Evolutionary conservation across 1,140 invertebrate species (phyloP), one percentile per base, ranked within the genome.

Genomic region (Gonatopus flavifemur): DNA sequence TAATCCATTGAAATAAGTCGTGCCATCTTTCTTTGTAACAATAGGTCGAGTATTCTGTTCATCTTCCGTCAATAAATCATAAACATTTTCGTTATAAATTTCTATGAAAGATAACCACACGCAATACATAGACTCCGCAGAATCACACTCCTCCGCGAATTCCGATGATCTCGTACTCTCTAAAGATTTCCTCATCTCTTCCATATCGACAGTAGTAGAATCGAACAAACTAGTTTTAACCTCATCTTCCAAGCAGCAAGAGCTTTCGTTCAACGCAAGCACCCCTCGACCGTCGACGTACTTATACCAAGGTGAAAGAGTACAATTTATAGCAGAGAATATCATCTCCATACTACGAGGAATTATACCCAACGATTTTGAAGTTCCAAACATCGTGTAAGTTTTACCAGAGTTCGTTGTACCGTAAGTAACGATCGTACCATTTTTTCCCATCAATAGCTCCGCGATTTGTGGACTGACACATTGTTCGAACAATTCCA

Each of bases 21-120:
- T 77, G 1, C 87, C 86, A 46, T 86, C 80, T 38, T 79, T 80
- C 64, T 86, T 83, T 65, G 80, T 78, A 36, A 70, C 80, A 16
- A 90, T 64, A 52, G 57, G 66, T 65, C 75, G 68, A 49, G 43
- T 70, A 44, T 60, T 72, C 21, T 48, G 18, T 20, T 74, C 53
- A 16, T 67, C 54, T 3, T 53, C 43, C 9, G 24, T 80, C 19
- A 96, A 67, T 9, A 96, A 72, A 76, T 97, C 94, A 70, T 88
- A 93, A 8, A 96, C 83, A 10, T 83, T 80, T 64, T 96, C 94
- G 76, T 96, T 96, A 69, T 97, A 96, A 41, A 98, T 90, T 76
- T 97, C 93, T 2, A 85, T 84, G 74, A 93, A 94, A 8, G 90
- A 92, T 12, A 96, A 80, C 91, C 92, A 94, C 6, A 92, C 77